Base-by-base conservation (phyloP, 2,113 vertebrate species). In the Triplophysa rosa region DNA sequence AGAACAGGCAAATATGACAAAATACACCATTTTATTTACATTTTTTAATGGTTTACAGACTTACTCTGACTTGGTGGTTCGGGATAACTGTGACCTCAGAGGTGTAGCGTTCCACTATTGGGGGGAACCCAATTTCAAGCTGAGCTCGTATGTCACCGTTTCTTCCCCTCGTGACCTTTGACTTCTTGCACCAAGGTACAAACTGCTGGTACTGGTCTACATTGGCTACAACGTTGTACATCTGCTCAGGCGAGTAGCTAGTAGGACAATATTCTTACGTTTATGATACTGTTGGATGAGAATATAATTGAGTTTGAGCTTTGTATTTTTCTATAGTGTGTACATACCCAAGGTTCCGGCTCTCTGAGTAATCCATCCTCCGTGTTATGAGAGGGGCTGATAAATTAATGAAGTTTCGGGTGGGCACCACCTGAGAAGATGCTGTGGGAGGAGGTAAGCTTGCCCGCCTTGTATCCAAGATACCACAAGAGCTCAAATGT, bases 121-220 rank as follows among this genome's bases (percentile, higher is more conserved):
- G 94, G 0, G 92, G 87, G 69, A 94, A 95, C 45, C 94, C 93
- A 0, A 95, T 93, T 82, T 93, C 91, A 0, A 95, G 88, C 63
- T 90, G 87, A 0, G 91, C 94, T 63, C 3, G 74, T 19, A 89
- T 40, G 10, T 82, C 33, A 0, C 85, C 69, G 1, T 88, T 88
- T 9, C 2, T 58, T 17, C 68, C 65, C 70, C 75, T 90, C 3
- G 85, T 56, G 24, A 92, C 71, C 12, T 78, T 89, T 37, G 93
- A 94, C 66, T 87, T 87, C 63, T 87, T 93, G 80, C 94, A 95
- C 94, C 94, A 94, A 8, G 94, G 94, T 21, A 94, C 93, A 67
- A 95, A 95, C 17, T 89, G 77, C 68, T 86, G 85, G 88, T 95
- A 94, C 71, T 90, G 85, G 17, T 91, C 89, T 42, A 94, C 89